Evolutionary conservation across 1,140 invertebrate genomes (phyloP).

Genomic region (Solenopsis fugax): DNA sequence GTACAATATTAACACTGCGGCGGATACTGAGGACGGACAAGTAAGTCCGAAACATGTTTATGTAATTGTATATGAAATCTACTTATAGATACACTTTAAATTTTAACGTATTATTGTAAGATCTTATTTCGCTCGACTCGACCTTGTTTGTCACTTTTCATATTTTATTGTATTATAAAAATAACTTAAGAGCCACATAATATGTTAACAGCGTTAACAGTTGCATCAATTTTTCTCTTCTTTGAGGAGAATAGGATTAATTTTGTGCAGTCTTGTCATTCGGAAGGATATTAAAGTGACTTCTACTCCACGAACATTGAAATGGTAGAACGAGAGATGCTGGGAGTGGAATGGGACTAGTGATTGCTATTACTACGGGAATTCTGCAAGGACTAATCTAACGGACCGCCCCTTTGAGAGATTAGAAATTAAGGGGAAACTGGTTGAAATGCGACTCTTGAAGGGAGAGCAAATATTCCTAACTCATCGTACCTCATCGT

Average conservation of each 20-base stretch:
- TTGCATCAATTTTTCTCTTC: neutral
- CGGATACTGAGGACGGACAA: too few species aligned
- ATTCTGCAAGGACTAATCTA: conserved; percentile 52
- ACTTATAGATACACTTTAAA: too few species aligned
- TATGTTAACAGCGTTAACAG: neutral
- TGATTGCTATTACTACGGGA: conserved; percentile 35
- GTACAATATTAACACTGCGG: too few species aligned
- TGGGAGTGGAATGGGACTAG: neutral
- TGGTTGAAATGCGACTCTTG: conserved; percentile 17
- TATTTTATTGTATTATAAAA: too few species aligned
- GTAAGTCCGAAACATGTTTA: too few species aligned
- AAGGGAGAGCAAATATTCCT: conserved; percentile 30
- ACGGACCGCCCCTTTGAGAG: conserved; percentile 48
- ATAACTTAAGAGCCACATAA: neutral
- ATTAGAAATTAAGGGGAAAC: conserved; percentile 57
- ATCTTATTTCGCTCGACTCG: too few species aligned
- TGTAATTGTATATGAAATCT: too few species aligned
- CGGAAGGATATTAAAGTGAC: conserved; percentile 38
- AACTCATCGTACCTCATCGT: conserved; percentile 11
- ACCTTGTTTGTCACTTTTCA: too few species aligned
- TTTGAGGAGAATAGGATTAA: neutral
- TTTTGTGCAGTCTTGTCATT: neutral
- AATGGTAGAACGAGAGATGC: neutral
- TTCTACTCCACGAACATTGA: neutral
- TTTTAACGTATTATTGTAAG: too few species aligned